Conservation (phyloP, 2,113 vertebrate genomes). For the Leptobrachium ailaonicum region DNA sequence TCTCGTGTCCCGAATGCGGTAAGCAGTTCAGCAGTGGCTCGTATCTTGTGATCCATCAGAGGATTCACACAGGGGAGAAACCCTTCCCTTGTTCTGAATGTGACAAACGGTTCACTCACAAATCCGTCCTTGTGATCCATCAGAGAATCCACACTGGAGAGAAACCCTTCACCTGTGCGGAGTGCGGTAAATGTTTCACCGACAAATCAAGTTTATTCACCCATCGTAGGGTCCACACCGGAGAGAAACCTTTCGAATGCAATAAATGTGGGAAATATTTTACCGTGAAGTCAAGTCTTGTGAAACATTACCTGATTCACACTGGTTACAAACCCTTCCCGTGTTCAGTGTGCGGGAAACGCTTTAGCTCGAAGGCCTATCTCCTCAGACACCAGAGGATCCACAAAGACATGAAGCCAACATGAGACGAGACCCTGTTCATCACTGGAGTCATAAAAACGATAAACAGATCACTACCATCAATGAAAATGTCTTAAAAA, state of each 20-base stretch:
- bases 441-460: too few species aligned
- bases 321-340: slow-evolving; percentile 29
- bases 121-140: not conserved
- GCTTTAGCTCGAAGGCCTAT: not conserved
- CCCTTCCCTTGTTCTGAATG: slow-evolving; percentile 19
- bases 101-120: slow-evolving; percentile 22
- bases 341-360: slow-evolving; percentile 29
- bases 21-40: slow-evolving; percentile 18
- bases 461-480: too few species aligned
- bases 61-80: slow-evolving; percentile 25
- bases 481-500: too few species aligned
- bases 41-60: slow-evolving; percentile 24
- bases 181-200: slow-evolving; percentile 45
- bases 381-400: not conserved
- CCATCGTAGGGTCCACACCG: slow-evolving; percentile 29
- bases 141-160: slow-evolving; percentile 34
- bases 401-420: not conserved
- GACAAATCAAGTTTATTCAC: slow-evolving; percentile 28
- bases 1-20: slow-evolving; percentile 13
- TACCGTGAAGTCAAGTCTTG: slow-evolving; percentile 2
- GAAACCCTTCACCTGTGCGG: slow-evolving; percentile 2
- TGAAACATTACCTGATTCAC: slow-evolving; percentile 35
- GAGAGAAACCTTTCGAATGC: slow-evolving; percentile 27
- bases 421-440: too few species aligned
- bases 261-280: slow-evolving; percentile 25